phyloP scores from a whole-genome alignment of 2,888 invertebrate species.

The Dermolepida albohirtum region DNA sequence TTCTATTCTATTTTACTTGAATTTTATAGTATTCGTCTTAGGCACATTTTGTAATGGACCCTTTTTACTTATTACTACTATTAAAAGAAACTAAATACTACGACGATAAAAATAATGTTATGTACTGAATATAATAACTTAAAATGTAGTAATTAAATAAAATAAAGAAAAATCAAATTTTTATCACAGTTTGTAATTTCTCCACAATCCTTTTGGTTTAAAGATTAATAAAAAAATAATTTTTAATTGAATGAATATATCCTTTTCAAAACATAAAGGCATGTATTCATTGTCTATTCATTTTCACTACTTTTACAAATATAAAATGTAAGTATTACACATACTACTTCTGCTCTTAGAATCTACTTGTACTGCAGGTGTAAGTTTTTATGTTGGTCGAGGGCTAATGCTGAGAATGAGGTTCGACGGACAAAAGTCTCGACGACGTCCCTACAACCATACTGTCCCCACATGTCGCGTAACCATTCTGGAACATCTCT shows the following conservation, averaged over 20 bases:
- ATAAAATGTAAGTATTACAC: constrained; percentile 22
- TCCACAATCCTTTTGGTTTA: not conserved
- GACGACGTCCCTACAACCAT: constrained; percentile 54
- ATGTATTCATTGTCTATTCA: not conserved
- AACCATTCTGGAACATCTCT: constrained; percentile 67
- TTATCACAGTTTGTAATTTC: no score
- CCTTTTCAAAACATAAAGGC: constrained; percentile 28
- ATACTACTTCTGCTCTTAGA: constrained; percentile 40
- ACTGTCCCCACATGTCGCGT: constrained; percentile 61
- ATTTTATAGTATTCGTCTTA: no score
- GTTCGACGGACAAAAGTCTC: constrained; percentile 49
- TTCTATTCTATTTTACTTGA: no score
- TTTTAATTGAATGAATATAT: constrained; percentile 9
- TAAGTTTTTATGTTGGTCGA: constrained; percentile 27
- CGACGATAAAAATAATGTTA: no score
- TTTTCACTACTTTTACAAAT: not conserved
- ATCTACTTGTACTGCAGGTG: constrained; percentile 44
- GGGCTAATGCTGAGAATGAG: constrained; percentile 46
- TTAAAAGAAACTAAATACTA: no score
- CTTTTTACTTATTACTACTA: no score
- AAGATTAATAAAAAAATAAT: constrained; percentile 11
- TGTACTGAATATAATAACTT: no score
- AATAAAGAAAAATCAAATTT: no score
- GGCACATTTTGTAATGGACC: no score
- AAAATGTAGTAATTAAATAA: no score